These are phyloP conservation scores for Paraplagusia blochii DNA, from an alignment of 2,113 vertebrate species.

Conservation along the genomic window DNA sequence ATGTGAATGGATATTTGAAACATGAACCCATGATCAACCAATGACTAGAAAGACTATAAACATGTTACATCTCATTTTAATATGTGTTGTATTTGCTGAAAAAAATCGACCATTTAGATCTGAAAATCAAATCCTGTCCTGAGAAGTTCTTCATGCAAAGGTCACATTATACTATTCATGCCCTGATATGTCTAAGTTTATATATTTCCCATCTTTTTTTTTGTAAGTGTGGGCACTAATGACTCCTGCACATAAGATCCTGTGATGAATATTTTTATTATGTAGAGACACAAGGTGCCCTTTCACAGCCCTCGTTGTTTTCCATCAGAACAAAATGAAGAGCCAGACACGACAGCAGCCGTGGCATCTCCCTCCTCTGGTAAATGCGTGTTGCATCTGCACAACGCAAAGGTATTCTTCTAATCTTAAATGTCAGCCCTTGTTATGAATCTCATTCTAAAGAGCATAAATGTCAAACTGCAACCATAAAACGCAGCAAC, in stretches of 20 bases:
- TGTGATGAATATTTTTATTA: background rate
- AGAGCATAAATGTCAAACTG: slow-evolving; percentile 51
- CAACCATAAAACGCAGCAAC: slow-evolving; percentile 6
- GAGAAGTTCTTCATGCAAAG: too few species aligned
- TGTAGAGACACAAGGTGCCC: too few species aligned
- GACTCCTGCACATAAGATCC: too few species aligned
- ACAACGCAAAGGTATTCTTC: slow-evolving; percentile 27
- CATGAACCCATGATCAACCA: too few species aligned
- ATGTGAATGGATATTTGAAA: too few species aligned
- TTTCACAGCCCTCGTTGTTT: background rate
- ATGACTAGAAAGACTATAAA: too few species aligned
- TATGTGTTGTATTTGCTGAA: too few species aligned
- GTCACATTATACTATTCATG: background rate
- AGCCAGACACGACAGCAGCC: background rate
- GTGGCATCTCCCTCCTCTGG: slow-evolving; percentile 2
- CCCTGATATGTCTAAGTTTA: background rate
- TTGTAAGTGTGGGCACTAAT: too few species aligned
- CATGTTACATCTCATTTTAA: too few species aligned
- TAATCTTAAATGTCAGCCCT: slow-evolving; percentile 14
- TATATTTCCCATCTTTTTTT: background rate
- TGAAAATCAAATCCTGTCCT: too few species aligned
- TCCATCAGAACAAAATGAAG: background rate
- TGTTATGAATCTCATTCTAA: slow-evolving; percentile 35
- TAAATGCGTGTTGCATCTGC: slow-evolving; percentile 16
- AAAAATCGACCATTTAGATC: too few species aligned